Conservation (phyloP, 2,888 invertebrate genomes). For the Parascotia fuliginaria region DNA sequence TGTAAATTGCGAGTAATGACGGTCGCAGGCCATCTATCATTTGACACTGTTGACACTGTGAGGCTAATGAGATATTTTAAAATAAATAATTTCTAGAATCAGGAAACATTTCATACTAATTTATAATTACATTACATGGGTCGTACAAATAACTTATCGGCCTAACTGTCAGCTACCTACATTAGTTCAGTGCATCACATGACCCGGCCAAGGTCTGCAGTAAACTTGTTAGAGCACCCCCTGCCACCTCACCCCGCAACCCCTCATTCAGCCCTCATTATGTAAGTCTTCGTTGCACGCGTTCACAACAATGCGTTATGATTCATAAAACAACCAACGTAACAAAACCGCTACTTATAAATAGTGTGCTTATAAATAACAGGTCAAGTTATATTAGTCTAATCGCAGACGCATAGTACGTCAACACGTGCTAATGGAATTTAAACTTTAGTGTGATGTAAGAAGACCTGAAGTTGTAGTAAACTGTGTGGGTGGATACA, state of each 20-base stretch:
- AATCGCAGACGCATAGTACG: slow-evolving; percentile 8
- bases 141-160: too few species aligned
- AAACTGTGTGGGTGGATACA: slow-evolving; percentile 33
- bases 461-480: slow-evolving; percentile 2
- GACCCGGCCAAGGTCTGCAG: slow-evolving; percentile 46
- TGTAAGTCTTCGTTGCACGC: slow-evolving; percentile 48
- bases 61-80: slow-evolving; percentile 20
- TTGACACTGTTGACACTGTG: slow-evolving; percentile 18
- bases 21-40: slow-evolving; percentile 32
- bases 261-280: slow-evolving; percentile 45
- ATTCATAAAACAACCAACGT: slow-evolving; percentile 30
- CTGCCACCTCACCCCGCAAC: slow-evolving; percentile 7
- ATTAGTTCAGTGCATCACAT: slow-evolving; percentile 21
- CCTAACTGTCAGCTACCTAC: neutral
- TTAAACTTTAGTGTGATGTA: slow-evolving; percentile 13
- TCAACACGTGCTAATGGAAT: slow-evolving; percentile 11
- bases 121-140: too few species aligned
- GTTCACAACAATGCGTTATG: slow-evolving; percentile 49
- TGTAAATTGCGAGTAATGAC: slow-evolving; percentile 30
- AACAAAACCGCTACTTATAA: slow-evolving; percentile 12
- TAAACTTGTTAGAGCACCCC: slow-evolving; percentile 50
- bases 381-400: slow-evolving; percentile 11
- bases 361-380: slow-evolving; percentile 3
- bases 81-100: too few species aligned
- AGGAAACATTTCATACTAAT: too few species aligned